phyloP scores from a whole-genome alignment of 2,113 vertebrate species.

The Gymnogyps californianus region DNA sequence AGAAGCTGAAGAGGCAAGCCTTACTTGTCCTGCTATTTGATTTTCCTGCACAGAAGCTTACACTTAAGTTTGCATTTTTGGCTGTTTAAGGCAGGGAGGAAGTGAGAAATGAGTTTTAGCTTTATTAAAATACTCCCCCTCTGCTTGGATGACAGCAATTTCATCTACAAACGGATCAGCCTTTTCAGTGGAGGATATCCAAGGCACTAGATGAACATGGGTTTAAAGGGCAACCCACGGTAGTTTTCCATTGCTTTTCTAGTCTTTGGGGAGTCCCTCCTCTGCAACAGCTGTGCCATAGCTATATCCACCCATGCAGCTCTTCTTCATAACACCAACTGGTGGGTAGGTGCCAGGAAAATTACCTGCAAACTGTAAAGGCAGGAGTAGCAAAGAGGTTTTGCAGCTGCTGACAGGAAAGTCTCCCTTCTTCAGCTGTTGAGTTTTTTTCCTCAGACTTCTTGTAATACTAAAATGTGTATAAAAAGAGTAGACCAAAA shows the following conservation, averaged over 20 bases:
- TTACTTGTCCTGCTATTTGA: conserved; percentile 3
- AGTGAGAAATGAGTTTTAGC: background rate
- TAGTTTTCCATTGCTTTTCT: background rate
- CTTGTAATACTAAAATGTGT: background rate
- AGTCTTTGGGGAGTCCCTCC: background rate
- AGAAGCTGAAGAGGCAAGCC: background rate
- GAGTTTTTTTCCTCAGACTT: background rate
- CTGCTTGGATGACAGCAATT: background rate
- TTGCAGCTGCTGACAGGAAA: background rate
- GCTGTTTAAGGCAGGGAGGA: background rate
- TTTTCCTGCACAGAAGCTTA: conserved; percentile 5
- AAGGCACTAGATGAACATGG: background rate
- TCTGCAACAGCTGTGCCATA: background rate
- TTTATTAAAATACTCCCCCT: background rate
- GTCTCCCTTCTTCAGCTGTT: background rate
- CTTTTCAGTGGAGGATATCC: background rate
- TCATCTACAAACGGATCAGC: background rate
- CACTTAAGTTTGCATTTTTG: background rate
- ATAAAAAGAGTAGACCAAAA: background rate
- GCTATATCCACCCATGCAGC: background rate
- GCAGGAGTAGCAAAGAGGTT: background rate
- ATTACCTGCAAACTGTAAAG: background rate
- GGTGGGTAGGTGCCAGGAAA: background rate
- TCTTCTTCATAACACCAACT: background rate
- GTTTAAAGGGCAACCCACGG: background rate